Evolutionary conservation across 2,888 invertebrate genomes (phyloP), one percentile per base, ranked within the genome.

Genomic region (Brachylomia viminalis): DNA sequence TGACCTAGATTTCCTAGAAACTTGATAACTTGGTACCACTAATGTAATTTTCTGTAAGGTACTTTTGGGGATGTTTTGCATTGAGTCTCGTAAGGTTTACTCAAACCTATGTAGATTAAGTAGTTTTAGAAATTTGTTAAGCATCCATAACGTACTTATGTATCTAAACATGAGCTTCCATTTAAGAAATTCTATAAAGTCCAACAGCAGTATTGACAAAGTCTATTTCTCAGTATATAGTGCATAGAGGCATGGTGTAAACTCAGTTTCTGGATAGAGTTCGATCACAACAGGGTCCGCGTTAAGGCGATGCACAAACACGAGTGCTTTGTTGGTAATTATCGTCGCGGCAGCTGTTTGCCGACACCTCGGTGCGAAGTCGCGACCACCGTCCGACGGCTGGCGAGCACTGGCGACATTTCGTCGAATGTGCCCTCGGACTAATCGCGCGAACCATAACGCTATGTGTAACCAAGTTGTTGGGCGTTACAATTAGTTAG

Each of bases 301-400:
- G 93, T 91, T 95, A 95, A 95, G 92, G 91, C 90, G 90, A 91
- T 88, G 89, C 77, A 84, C 91, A 95, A 95, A 96, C 91, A 95
- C 68, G 79, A 87, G 87, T 92, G 92, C 95, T 94, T 96, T 96
- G 96, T 95, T 93, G 92, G 95, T 95, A 93, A 96, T 95, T 96
- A 95, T 93, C 95, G 92, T 86, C 86, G 92, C 94, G 89, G 96
- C 95, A 94, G 95, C 95, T 95, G 94, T 96, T 95, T 94, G 91
- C 90, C 89, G 86, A 92, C 96, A 95, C 95, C 92, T 94, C 88
- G 94, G 96, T 96, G 96, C 94, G 95, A 96, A 96, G 94, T 94
- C 94, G 92, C 96, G 96, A 96, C 96, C 96, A 96, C 96, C 96
- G 95, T 90, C 93, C 92, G 92, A 85, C 92, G 91, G 87, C 90